phyloP scores from a whole-genome alignment of 2,113 vertebrate genomes.

The Diadophis punctatus region DNA sequence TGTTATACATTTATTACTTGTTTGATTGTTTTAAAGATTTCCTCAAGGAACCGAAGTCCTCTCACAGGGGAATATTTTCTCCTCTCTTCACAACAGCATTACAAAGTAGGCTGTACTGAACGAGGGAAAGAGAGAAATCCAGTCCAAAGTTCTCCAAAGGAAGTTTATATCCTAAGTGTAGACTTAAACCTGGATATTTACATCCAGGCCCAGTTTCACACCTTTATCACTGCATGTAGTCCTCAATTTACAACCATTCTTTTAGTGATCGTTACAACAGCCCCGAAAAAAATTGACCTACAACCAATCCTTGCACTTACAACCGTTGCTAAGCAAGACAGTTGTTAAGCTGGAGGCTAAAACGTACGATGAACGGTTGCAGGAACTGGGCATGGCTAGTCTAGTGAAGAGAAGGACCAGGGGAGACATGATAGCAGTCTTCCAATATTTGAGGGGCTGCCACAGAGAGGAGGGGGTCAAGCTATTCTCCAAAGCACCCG shows the following conservation, averaged over 20 bases:
- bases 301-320: not conserved
- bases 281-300: not conserved
- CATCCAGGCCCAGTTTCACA: not conserved
- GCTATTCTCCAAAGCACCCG: too few relatives aligned
- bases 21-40: not conserved
- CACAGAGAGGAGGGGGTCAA: too few relatives aligned
- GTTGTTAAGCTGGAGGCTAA: not conserved
- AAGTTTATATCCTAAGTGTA: not conserved
- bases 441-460: too few relatives aligned
- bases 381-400: too few relatives aligned
- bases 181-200: not conserved
- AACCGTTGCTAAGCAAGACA: too few relatives aligned
- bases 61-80: not conserved
- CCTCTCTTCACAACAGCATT: not conserved
- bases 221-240: not conserved
- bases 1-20: not conserved
- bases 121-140: accelerated
- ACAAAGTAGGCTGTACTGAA: not conserved
- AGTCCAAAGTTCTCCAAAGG: not conserved
- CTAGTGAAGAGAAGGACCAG: too few relatives aligned
- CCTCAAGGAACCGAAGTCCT: not conserved
- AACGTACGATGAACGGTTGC: too few relatives aligned
- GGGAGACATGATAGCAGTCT: too few relatives aligned
- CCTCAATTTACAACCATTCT: not conserved
- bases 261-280: not conserved